These are phyloP conservation scores for Chelonoidis abingdonii DNA, from an alignment of 2,113 vertebrate genomes.

Conservation along the genomic window DNA sequence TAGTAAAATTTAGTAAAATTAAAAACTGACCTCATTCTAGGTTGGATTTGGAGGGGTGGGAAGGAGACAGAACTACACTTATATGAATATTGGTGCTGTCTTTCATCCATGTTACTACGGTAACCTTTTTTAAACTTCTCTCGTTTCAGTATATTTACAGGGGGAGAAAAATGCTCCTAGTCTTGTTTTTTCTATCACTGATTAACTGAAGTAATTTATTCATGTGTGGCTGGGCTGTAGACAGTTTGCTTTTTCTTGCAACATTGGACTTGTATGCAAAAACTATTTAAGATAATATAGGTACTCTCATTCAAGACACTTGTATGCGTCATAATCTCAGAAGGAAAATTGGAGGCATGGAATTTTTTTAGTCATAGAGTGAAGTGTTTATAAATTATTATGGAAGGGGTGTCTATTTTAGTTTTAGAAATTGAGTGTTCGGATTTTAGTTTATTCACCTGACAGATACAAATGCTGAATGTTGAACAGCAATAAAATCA, in stretches of 20 bases:
- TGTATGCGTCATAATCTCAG: neutral
- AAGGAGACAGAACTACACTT: neutral
- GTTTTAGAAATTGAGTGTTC: neutral
- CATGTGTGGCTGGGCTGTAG: neutral
- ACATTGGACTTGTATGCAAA: neutral
- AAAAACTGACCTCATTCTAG: neutral
- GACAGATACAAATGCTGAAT: neutral
- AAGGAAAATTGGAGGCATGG: neutral
- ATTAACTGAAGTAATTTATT: neutral
- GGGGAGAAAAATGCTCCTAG: neutral
- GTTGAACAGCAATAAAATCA: neutral
- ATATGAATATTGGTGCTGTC: neutral
- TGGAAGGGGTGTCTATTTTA: neutral
- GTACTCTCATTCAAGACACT: neutral
- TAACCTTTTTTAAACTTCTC: neutral
- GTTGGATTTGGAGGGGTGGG: neutral
- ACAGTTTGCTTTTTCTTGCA: neutral
- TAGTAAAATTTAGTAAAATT: neutral
- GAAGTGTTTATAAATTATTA: neutral
- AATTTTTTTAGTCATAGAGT: neutral
- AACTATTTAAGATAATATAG: neutral
- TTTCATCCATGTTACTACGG: neutral
- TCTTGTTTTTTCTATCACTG: neutral
- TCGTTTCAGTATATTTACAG: neutral
- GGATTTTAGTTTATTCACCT: neutral